phyloP scores from a whole-genome alignment of 2,113 vertebrate genomes.

The Sterrhoptilus dennistouni region DNA sequence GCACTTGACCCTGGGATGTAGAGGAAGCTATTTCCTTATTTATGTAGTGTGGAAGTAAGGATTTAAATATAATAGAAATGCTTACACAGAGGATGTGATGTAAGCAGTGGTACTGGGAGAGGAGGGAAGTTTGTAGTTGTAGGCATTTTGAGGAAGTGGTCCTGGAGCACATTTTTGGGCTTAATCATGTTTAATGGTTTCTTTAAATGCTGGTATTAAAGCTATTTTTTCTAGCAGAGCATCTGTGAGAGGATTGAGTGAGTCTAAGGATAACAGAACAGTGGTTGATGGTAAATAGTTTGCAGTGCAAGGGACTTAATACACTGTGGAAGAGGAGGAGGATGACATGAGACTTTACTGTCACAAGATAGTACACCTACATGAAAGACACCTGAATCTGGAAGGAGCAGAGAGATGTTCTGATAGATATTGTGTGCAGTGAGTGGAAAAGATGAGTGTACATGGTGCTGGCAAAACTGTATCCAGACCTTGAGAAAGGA shows the following conservation, averaged over 20 bases:
- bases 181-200: neutral
- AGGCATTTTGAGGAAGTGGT: neutral
- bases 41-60: neutral
- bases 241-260: neutral
- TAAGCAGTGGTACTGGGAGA: neutral
- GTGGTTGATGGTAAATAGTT: neutral
- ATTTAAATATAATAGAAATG: neutral
- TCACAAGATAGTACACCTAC: accelerated
- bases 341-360: neutral
- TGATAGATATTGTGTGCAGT: neutral
- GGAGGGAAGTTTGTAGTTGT: neutral
- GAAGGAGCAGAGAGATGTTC: neutral
- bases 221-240: neutral
- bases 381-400: neutral
- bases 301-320: neutral
- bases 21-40: neutral
- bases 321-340: neutral
- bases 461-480: neutral
- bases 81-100: neutral
- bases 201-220: neutral
- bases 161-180: neutral
- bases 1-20: neutral
- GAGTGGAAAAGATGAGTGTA: neutral
- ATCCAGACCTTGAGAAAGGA: neutral
- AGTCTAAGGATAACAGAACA: neutral